Conservation (phyloP, 2,113 vertebrate species). For the Pseudorasbora parva region DNA sequence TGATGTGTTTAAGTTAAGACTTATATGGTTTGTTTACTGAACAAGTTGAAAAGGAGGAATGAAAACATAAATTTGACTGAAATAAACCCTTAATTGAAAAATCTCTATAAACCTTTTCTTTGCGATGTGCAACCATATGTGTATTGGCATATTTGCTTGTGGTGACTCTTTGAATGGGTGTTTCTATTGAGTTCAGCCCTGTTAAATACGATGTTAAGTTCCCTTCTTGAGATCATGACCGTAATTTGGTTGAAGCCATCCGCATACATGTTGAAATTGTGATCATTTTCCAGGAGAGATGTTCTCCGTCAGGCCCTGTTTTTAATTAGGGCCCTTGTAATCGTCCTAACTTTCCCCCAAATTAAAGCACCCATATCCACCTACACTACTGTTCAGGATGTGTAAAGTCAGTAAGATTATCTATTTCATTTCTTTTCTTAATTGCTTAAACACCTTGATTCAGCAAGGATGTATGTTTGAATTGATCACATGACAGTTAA, state of each 20-base stretch:
- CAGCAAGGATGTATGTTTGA: background rate
- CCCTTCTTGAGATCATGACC: slow-evolving; percentile 16
- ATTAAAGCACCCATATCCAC: background rate
- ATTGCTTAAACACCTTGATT: background rate
- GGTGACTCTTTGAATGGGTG: background rate
- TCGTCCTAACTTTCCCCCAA: too few species aligned
- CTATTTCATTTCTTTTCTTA: too few species aligned
- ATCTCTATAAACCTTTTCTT: background rate
- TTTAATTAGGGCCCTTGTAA: too few species aligned
- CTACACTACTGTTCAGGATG: background rate
- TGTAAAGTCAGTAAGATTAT: background rate
- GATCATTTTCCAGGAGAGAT: too few species aligned
- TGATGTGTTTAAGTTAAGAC: slow-evolving; percentile 2
- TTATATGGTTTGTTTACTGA: background rate
- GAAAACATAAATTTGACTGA: background rate
- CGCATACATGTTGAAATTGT: too few species aligned
- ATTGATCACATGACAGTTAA: background rate
- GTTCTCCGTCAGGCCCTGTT: too few species aligned
- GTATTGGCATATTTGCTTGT: background rate
- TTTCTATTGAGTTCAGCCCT: slow-evolving; percentile 4
- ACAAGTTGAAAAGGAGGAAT: background rate
- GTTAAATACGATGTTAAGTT: slow-evolving; percentile 12
- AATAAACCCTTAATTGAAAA: slow-evolving; percentile 22
- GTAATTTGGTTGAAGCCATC: background rate
- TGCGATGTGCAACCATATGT: background rate